Conservation (phyloP, 2,113 vertebrate genomes). For the Tretioscincus oriximinensis region DNA sequence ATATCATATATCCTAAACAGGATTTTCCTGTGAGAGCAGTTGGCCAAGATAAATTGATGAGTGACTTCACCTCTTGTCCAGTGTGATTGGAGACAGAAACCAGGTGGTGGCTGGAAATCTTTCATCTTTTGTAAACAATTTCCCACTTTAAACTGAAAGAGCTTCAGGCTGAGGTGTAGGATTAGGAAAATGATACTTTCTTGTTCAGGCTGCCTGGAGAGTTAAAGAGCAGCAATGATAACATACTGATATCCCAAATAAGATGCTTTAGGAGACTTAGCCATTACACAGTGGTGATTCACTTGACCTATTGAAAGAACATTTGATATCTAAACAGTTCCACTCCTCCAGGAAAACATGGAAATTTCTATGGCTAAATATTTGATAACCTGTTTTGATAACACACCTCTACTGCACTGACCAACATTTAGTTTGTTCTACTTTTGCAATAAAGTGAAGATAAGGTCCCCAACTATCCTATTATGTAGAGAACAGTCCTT, state of each 20-base stretch:
- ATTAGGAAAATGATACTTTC: slow-evolving; percentile 60
- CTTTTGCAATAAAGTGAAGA: slow-evolving; percentile 11
- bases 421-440: slow-evolving; percentile 27
- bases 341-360: slow-evolving; percentile 56
- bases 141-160: slow-evolving; percentile 48
- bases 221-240: slow-evolving; percentile 69
- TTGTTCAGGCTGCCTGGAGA: slow-evolving; percentile 58
- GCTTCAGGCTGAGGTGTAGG: slow-evolving; percentile 54
- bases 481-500: neutral
- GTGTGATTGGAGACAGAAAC: slow-evolving; percentile 72
- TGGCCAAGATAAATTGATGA: slow-evolving; percentile 69
- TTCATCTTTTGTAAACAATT: slow-evolving; percentile 73
- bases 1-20: slow-evolving; percentile 48
- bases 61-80: slow-evolving; percentile 59
- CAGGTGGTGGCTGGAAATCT: slow-evolving; percentile 67
- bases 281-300: slow-evolving; percentile 67
- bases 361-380: slow-evolving; percentile 64
- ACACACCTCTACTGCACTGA: slow-evolving; percentile 50
- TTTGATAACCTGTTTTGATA: slow-evolving; percentile 59
- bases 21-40: slow-evolving; percentile 65
- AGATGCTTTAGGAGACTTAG: slow-evolving; percentile 58
- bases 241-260: slow-evolving; percentile 57
- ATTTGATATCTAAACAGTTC: slow-evolving; percentile 72
- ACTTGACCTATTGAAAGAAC: slow-evolving; percentile 70
- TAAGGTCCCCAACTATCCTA: neutral